Evolutionary conservation across 2,113 vertebrate genomes (phyloP).

Genomic region (Ginglymostoma cirratum): DNA sequence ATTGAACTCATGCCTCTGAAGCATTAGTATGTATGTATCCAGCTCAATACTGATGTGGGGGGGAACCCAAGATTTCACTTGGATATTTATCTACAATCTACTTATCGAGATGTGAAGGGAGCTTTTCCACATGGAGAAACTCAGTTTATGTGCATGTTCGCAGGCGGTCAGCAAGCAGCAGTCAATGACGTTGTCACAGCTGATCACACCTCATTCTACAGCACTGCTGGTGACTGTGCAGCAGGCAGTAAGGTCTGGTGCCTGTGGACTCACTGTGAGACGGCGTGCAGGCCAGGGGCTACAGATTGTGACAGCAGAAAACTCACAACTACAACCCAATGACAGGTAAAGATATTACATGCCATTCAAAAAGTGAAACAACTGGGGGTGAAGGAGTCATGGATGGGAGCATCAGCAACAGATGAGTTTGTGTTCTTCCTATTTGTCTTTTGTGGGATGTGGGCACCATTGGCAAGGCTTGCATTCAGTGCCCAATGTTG

Average conservation of each 20-base stretch:
- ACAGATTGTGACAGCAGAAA: neutral
- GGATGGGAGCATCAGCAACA: neutral
- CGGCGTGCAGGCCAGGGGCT: neutral
- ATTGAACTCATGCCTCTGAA: no score
- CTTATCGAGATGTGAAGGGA: no score
- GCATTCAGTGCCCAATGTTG: no score
- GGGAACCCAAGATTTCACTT: neutral
- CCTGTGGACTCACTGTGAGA: neutral
- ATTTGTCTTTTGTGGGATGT: no score
- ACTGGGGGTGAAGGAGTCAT: neutral
- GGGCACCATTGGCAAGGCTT: no score
- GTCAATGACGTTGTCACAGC: slow-evolving; percentile 33
- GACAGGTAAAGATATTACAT: neutral
- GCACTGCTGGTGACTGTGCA: slow-evolving; percentile 29
- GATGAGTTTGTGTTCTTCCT: no score
- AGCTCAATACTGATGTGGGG: neutral
- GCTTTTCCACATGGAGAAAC: neutral
- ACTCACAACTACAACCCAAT: neutral
- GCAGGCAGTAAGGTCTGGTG: neutral
- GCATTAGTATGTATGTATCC: neutral
- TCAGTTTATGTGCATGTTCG: neutral
- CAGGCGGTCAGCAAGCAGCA: neutral
- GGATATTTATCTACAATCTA: neutral
- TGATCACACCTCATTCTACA: slow-evolving; percentile 16
- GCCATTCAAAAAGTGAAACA: neutral